Evolutionary conservation across 2,888 invertebrate species (phyloP).

Genomic region (Aphodius sticticus): DNA sequence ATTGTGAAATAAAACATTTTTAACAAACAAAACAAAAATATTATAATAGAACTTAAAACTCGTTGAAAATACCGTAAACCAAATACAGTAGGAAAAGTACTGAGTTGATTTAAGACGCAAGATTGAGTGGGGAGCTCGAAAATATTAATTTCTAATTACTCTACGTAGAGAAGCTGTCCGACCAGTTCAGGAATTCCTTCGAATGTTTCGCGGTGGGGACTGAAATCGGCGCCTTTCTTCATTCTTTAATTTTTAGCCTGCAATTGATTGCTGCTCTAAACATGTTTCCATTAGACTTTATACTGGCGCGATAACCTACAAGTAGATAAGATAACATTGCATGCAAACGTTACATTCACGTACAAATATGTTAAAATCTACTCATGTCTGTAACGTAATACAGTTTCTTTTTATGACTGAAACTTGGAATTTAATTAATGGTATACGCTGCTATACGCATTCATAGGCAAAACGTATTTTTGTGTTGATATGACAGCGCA

Average conservation of each 20-base stretch:
- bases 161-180: neutral
- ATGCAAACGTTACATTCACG: neutral
- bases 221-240: neutral
- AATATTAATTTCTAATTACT: neutral
- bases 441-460: too few relatives aligned
- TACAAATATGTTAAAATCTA: neutral
- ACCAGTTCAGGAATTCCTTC: neutral
- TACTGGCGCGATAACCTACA: neutral
- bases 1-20: neutral
- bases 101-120: neutral
- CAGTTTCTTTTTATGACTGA: neutral
- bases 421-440: neutral
- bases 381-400: neutral
- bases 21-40: neutral
- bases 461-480: too few relatives aligned
- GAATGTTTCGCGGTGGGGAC: neutral
- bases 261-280: neutral
- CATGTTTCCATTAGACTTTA: slow-evolving; percentile 4
- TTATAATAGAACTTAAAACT: neutral
- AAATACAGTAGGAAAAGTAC: neutral
- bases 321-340: neutral
- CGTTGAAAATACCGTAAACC: neutral
- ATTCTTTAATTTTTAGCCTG: neutral
- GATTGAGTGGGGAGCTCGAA: neutral
- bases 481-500: too few relatives aligned